phyloP scores from a whole-genome alignment of 2,797 vertebrate species.

The Scyliorhinus canicula region DNA sequence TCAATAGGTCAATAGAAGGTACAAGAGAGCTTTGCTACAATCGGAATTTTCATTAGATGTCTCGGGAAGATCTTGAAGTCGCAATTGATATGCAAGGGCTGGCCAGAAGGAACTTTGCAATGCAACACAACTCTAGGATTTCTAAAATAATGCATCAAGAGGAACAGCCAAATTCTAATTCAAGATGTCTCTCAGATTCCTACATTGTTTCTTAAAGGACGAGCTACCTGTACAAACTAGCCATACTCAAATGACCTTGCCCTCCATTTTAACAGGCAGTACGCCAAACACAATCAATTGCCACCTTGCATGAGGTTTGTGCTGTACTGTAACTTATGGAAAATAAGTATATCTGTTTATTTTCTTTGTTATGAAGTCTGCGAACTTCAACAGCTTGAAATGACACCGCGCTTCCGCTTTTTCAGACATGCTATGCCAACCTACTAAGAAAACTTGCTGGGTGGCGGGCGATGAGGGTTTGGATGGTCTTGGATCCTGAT shows the following conservation, averaged over 20 bases:
- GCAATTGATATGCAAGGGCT: not conserved
- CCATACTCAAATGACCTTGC: not conserved
- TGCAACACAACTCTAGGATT: not conserved
- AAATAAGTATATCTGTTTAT: not conserved
- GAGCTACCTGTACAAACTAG: not conserved
- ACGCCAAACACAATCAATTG: not conserved
- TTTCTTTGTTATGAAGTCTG: not conserved
- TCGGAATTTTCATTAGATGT: not conserved
- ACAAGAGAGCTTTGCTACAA: not conserved
- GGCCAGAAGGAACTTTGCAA: not conserved
- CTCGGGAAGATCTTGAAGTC: not conserved
- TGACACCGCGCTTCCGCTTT: not conserved
- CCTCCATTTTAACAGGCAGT: not conserved
- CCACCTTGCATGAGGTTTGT: not conserved
- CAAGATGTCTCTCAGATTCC: not conserved
- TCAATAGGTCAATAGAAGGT: not conserved
- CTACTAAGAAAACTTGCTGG: not conserved
- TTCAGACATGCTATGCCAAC: not conserved
- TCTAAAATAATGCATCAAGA: not conserved
- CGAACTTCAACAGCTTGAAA: not conserved
- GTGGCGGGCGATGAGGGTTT: too few species aligned
- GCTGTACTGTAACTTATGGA: not conserved
- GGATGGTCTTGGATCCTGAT: not conserved
- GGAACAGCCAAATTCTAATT: not conserved
- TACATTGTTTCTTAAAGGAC: not conserved